A percentile compares a stretch with the other conserved stretches of the same genome.
phyloP scores from a whole-genome alignment of 2,888 invertebrate genomes.

The Psylliodes chrysocephalus region DNA sequence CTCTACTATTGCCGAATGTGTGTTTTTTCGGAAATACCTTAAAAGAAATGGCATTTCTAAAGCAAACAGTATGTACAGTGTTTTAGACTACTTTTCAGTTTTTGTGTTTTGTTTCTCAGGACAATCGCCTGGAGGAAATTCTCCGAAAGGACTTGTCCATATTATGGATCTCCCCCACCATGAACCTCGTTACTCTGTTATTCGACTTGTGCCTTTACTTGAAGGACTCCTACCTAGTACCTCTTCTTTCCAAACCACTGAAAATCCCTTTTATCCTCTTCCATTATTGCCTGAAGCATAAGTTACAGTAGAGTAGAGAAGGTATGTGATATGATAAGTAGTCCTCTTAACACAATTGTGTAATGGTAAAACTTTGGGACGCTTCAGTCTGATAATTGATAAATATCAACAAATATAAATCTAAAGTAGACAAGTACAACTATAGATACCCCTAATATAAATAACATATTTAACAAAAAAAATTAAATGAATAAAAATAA shows the following conservation, averaged over 20 bases:
- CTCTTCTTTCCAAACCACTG: conserved; percentile 58
- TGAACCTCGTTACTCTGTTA: conserved; percentile 58
- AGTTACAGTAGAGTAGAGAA: conserved; percentile 56
- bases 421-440: no score
- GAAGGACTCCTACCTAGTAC: conserved; percentile 60
- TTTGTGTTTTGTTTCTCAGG: conserved; percentile 56
- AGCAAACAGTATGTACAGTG: no score
- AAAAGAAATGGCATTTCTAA: no score
- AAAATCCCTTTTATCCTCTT: conserved; percentile 59
- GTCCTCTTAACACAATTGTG: neutral
- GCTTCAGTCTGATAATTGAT: no score
- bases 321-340: conserved; percentile 10
- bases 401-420: no score
- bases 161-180: conserved; percentile 60
- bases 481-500: no score
- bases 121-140: conserved; percentile 57
- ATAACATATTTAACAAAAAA: no score
- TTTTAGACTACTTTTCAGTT: neutral
- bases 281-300: conserved; percentile 62
- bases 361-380: conserved; percentile 8
- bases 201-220: conserved; percentile 60
- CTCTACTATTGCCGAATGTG: no score
- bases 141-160: conserved; percentile 57
- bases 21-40: no score
- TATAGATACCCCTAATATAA: no score